These are phyloP conservation scores for Thaumetopoea pityocampa DNA, from an alignment of 1,140 invertebrate genomes.

Conservation along the genomic window DNA sequence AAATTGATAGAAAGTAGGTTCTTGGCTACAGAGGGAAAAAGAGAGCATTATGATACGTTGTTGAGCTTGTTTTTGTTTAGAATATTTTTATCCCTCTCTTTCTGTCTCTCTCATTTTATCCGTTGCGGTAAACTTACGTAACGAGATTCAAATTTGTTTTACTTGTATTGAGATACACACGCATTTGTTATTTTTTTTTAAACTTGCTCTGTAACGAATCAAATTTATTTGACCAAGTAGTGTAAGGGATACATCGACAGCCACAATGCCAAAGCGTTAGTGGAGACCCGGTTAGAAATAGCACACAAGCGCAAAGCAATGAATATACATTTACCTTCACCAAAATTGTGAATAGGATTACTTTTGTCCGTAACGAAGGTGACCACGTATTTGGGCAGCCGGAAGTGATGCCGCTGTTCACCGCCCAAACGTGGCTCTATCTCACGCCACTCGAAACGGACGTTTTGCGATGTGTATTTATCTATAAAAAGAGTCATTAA, in stretches of 20 bases:
- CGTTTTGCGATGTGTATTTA: slow-evolving; percentile 77
- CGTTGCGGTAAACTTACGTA: too few relatives aligned
- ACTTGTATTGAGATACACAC: too few relatives aligned
- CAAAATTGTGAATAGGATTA: slow-evolving; percentile 77
- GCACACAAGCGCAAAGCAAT: slow-evolving; percentile 71
- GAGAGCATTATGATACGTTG: too few relatives aligned
- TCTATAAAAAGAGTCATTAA: slow-evolving; percentile 55
- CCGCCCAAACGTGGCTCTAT: slow-evolving; percentile 67
- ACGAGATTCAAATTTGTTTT: too few relatives aligned
- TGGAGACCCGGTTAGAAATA: slow-evolving; percentile 40
- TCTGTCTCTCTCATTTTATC: too few relatives aligned
- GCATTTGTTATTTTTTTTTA: slow-evolving; percentile 1
- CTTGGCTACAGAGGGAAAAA: too few relatives aligned
- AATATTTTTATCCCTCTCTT: too few relatives aligned
- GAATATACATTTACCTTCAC: slow-evolving; percentile 77
- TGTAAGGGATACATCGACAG: slow-evolving; percentile 50
- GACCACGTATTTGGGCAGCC: slow-evolving; percentile 79
- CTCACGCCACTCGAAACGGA: slow-evolving; percentile 77
- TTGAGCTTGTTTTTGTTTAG: too few relatives aligned
- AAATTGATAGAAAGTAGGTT: too few relatives aligned
- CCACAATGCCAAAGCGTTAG: slow-evolving; percentile 40
- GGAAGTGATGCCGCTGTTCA: slow-evolving; percentile 73
- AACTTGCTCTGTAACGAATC: slow-evolving; percentile 9
- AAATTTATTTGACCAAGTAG: slow-evolving; percentile 38
- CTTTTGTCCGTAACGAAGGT: slow-evolving; percentile 76